phyloP scores from a whole-genome alignment of 2,797 vertebrate genomes.

The Leptodactylus fallax region DNA sequence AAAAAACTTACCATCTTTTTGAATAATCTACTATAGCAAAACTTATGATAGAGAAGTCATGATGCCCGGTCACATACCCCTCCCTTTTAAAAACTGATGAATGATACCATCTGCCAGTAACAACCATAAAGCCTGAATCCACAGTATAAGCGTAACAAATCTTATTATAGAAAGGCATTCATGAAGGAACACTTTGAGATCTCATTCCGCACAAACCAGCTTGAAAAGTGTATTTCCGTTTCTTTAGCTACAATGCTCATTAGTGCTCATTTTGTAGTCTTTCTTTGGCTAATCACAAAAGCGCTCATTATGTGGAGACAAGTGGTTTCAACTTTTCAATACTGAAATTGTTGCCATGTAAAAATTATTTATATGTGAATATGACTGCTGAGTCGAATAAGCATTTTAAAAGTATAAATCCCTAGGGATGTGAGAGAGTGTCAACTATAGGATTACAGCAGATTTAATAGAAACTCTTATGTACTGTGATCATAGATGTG shows the following conservation, averaged over 20 bases:
- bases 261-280: conserved; percentile 49
- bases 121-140: conserved; percentile 42
- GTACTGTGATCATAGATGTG: background rate
- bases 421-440: background rate
- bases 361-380: conserved; percentile 36
- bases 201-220: conserved; percentile 33
- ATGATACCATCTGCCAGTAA: conserved; percentile 50
- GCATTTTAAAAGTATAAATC: conserved; percentile 28
- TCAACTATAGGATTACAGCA: conserved; percentile 5
- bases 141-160: conserved; percentile 35
- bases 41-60: background rate
- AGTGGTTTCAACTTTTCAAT: conserved; percentile 47
- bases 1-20: background rate
- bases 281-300: conserved; percentile 42
- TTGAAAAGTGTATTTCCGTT: conserved; percentile 38
- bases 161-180: conserved; percentile 51
- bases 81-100: conserved; percentile 22
- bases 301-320: conserved; percentile 40
- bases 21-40: background rate
- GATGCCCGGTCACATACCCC: background rate
- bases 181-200: conserved; percentile 24
- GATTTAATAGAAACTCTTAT: background rate
- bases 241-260: conserved; percentile 51
- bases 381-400: conserved; percentile 41
- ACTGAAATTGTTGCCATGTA: conserved; percentile 23